These are phyloP conservation scores for Strigamia transsilvanica DNA, from an alignment of 2,888 invertebrate species.

Conservation along the genomic window DNA sequence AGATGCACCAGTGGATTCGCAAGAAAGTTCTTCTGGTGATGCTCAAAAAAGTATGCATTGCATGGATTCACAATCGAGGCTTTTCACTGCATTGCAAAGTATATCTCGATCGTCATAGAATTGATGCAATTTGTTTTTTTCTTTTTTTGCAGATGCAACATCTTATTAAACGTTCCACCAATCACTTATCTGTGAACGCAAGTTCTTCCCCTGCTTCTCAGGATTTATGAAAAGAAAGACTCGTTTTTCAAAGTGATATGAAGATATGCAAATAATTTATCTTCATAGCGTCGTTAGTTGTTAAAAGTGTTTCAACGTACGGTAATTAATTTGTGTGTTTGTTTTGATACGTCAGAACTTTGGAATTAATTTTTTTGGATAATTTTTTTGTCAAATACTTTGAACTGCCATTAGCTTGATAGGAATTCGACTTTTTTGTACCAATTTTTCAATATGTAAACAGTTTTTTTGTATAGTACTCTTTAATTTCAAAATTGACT, in stretches of 20 bases:
- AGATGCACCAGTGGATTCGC: constrained; percentile 45
- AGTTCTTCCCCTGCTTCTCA: constrained; percentile 38
- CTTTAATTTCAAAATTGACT: constrained; percentile 15
- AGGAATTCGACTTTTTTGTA: constrained; percentile 5
- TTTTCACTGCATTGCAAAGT: too few species aligned
- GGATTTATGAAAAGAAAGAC: background rate
- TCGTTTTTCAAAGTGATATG: background rate
- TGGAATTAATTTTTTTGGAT: constrained; percentile 3
- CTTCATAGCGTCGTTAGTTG: constrained; percentile 12
- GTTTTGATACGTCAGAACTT: constrained; percentile 42
- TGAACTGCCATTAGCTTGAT: background rate
- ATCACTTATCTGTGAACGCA: constrained; percentile 17
- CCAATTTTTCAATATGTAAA: background rate
- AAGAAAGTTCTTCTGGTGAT: constrained; percentile 40
- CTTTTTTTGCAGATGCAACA: constrained; percentile 1
- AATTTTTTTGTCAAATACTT: constrained; percentile 9
- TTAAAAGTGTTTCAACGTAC: constrained; percentile 19
- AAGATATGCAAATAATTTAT: background rate
- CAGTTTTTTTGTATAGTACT: background rate
- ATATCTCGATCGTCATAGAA: background rate
- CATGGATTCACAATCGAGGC: background rate
- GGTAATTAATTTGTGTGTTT: constrained; percentile 17
- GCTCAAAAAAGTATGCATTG: constrained; percentile 37
- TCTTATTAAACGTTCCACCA: constrained; percentile 26
- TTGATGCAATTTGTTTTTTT: background rate